Evolutionary conservation across 2,113 vertebrate species (phyloP).

Genomic region (Scytalopus superciliaris): DNA sequence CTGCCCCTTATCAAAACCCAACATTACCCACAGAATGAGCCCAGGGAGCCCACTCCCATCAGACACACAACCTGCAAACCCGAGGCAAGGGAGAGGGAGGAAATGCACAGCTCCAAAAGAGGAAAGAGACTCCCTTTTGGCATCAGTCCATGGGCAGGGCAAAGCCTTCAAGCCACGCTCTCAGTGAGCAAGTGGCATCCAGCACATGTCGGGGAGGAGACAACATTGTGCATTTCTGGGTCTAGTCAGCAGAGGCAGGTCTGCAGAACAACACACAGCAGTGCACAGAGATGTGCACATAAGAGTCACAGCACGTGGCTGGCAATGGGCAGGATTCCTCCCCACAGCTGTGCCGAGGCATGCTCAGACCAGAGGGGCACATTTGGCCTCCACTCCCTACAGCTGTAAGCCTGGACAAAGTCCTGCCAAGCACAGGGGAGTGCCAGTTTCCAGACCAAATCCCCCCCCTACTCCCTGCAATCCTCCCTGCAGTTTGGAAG

Average conservation of each 20-base stretch:
- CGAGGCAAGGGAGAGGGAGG: background rate
- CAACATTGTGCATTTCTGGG: accelerated
- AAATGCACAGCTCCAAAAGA: background rate
- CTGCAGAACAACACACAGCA: background rate
- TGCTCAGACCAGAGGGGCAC: background rate
- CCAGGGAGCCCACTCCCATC: background rate
- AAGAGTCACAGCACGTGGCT: background rate
- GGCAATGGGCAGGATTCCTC: background rate
- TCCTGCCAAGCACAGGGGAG: background rate
- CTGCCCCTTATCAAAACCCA: background rate
- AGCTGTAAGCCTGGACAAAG: background rate
- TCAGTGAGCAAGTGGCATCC: background rate
- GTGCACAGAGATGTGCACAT: background rate
- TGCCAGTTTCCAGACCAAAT: background rate
- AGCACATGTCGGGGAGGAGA: accelerated
- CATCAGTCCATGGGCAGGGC: background rate
- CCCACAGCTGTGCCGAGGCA: background rate
- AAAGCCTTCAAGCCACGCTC: background rate
- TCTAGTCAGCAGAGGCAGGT: background rate
- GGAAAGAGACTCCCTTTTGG: background rate
- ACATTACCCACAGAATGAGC: background rate
- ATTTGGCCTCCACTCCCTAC: background rate
- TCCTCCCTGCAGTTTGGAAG: background rate
- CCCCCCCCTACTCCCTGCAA: background rate
- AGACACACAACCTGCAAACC: background rate